phyloP scores from a whole-genome alignment of 2,797 vertebrate genomes.

The Spinus pinus region DNA sequence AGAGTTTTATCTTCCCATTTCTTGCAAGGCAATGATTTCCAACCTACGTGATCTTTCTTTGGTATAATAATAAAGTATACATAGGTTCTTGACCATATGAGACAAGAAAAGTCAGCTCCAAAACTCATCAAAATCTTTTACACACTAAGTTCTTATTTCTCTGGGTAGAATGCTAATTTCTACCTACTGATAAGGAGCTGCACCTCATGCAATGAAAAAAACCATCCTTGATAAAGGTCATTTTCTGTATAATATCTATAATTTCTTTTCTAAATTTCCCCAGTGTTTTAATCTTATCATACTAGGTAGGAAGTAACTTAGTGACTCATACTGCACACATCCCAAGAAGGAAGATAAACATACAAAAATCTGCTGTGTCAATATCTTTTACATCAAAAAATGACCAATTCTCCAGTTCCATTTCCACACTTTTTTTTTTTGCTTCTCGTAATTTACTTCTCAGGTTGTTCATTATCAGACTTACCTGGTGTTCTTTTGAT shows the following conservation, averaged over 20 bases:
- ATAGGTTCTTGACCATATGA: not conserved
- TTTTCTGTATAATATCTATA: not conserved
- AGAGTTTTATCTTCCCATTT: not conserved
- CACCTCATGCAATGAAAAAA: not conserved
- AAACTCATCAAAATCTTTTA: not conserved
- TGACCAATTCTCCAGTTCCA: fast-evolving
- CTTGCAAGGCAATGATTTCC: not conserved
- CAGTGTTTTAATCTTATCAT: not conserved
- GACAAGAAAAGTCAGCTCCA: not conserved
- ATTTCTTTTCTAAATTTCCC: not conserved
- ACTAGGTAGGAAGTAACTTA: not conserved
- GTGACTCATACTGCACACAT: not conserved
- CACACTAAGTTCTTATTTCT: not conserved
- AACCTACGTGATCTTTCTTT: not conserved
- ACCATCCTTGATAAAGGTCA: not conserved
- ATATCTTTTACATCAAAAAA: not conserved
- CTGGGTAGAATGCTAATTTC: not conserved
- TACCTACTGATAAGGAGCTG: not conserved
- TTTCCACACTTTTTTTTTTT: not conserved
- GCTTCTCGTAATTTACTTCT: not conserved
- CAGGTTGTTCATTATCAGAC: not conserved
- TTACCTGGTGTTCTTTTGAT: not conserved
- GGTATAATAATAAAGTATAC: not conserved
- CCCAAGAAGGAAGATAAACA: not conserved
- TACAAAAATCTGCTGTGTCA: not conserved